Evolutionary conservation across 2,113 vertebrate species (phyloP), one percentile per base, ranked within the genome.

Genomic region (Dipodomys stephensi): DNA sequence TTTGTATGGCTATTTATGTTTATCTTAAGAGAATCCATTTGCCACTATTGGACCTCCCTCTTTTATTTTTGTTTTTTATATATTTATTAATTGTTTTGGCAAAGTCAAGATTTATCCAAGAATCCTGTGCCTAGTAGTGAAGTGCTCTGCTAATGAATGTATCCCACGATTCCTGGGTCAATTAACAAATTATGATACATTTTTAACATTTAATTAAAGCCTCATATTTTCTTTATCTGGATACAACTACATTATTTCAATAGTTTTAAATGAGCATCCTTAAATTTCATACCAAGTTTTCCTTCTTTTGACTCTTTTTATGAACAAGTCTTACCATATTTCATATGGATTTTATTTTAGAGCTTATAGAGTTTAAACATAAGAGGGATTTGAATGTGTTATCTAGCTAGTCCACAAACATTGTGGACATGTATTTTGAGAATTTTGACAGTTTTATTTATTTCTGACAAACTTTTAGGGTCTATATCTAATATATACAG

Each of bases 371-470:
- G 4, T 88, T 86, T 82, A 79, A 82, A 89, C 87, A 60, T 72
- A 49, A 65, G 30, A 13, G 10, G 35, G 0, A 27, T 94, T 84
- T 86, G 27, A 69, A 64, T 83, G 10, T 91, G n/a, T 86, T 86
- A 12, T 67, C 4, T 13, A 22, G 39, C 74, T 16, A 0, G 10
- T 76, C 67, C 46, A 27, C 35, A 64, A 57, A 76, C n/a, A 77
- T 86, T 91, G 32, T 79, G 53, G 20, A 76, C 81, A 93, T 20
- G 22, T 44, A 69, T 57, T 93, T 94, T 93, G 57, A 87, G 84
- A n/a, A 39, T 72, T 91, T 53, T 18, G 65, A n/a, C 32, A 68
- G 44, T 64, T 92, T 78, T 69, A 13, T 46, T 80, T 84, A n/a
- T 82, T 80, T 64, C 74, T 91, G 77, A 84, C 25, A n/a, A 6